Base-by-base conservation (phyloP, 2,113 vertebrate genomes). In the Equus przewalskii region DNA sequence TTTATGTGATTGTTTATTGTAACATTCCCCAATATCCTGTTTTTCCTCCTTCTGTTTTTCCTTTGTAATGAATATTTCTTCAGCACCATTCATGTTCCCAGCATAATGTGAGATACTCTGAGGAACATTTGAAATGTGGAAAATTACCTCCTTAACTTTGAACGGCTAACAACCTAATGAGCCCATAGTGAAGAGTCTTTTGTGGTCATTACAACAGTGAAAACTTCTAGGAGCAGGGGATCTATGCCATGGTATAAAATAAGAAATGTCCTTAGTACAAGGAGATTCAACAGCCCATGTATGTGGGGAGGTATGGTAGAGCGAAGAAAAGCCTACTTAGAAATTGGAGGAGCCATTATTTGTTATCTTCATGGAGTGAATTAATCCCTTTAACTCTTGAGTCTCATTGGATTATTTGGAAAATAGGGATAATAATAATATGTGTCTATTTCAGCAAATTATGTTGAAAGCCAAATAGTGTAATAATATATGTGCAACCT, bases 1-100 rank as follows among this genome's bases (percentile, higher is more conserved):
- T 87, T 89, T 73, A 79, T 64, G 8, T 67, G 8, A 58, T 60
- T 72, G 9, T 56, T 90, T 64, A 51, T 60, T 78, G 56, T 36
- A 51, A 60, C 51, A 73, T 82, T 76, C 21, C 10, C 10, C 22
- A 36, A 33, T 69, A 84, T 83, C 88, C 9, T 58, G 26, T 58
- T 91, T 83, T 90, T 73, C 9, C n/a, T 12, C 10, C 4, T 87
- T 87, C 19, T 6, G 7, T 81, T 28, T 96, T 70, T 75, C 15
- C 65, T 86, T 76, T 72, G 44, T 92, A 67, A 84, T 22, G 79
- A 67, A 11, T 87, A 58, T 76, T 58, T 93, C 41, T 92, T 95
- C 41, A 65, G 16, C 9, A 21, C 8, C n/a, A 67, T 79, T 95
- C 41, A 51, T 90, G 10, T 72, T 83, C 51, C 10, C 33, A 54